Base-by-base conservation (phyloP, 2,888 invertebrate species). In the Idaea straminata region DNA sequence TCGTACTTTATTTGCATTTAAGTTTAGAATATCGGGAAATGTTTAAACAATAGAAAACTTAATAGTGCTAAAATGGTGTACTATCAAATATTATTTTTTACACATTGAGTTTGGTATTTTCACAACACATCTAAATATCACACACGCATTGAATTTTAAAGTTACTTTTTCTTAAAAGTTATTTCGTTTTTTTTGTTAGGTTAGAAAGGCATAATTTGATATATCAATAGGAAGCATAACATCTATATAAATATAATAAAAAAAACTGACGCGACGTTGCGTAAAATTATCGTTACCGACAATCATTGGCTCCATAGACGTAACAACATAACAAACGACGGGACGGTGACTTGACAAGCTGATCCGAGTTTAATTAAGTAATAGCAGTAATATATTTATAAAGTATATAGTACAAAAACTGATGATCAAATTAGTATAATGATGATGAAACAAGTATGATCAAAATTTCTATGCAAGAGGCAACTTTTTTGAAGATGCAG, bases 221-320 rank as follows among this genome's bases (percentile, higher is more conserved):
- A 47, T 47, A 47, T 47, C 47, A 47, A 47, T 47, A 47, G 5
- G 47, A 47, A 47, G 47, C 47, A 47, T 47, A 47, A 47, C 47
- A 47, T 10, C 47, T 10, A 36, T 7, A 5, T 36, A 36, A 47
- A 47, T 47, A 47, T 47, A 47, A 47, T 47, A 47, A 47, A 47
- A 25, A 47, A 47, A 47, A 47, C 63, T 64, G 66, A 57, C 63
- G 61, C 61, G 61, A 10, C 47, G 47, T 47, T 47, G 47, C 47
- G 47, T 47, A 47, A 47, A 47, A 47, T 47, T 62, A 61, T 65
- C 63, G 64, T 64, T 63, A 58, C 59, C 59, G 47, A 59, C 47
- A 6, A 47, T 47, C 47, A 4, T 13, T 47, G 47, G 13, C 47
- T 47, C 47, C 13, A 47, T 13, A 7, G 47, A 47, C 47, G 47